Percentiles rank a stretch among this genome's conserved stretches.
Evolutionary conservation across 2,888 invertebrate genomes (phyloP).

Genomic region (Psylliodes chrysocephalus): DNA sequence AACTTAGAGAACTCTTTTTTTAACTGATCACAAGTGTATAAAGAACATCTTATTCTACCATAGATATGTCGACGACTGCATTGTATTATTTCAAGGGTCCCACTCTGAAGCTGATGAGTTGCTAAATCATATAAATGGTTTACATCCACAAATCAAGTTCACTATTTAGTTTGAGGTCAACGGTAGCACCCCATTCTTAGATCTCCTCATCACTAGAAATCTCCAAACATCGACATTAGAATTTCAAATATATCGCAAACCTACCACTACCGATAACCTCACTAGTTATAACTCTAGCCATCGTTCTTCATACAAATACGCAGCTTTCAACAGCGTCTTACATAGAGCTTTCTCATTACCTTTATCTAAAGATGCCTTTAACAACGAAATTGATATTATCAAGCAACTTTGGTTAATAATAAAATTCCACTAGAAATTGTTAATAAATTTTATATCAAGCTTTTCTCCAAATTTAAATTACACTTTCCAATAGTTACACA

Average conservation of each 20-base stretch:
- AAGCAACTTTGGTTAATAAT: not conserved
- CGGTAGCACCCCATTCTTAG: not conserved
- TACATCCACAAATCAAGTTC: not conserved
- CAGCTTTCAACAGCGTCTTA: not conserved
- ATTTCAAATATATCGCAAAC: not conserved
- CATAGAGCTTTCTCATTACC: not conserved
- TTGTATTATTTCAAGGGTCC: not conserved
- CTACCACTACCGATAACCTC: not conserved
- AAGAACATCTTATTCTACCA: not conserved
- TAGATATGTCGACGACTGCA: not conserved
- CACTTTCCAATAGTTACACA: too few relatives aligned
- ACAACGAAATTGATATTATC: not conserved
- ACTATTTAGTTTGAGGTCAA: not conserved
- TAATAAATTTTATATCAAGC: not conserved
- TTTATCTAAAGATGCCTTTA: too few relatives aligned
- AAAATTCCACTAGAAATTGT: not conserved
- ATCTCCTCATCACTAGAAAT: not conserved
- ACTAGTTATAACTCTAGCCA: constrained; percentile 2
- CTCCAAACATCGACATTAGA: not conserved
- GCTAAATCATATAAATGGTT: not conserved
- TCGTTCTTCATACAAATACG: not conserved
- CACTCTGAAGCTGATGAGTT: not conserved
- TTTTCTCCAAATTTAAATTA: not conserved
- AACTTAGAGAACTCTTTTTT: not conserved
- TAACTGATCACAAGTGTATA: not conserved